Evolutionary conservation across 2,888 invertebrate genomes (phyloP), one percentile per base, ranked within the genome.

Genomic region (Allolobophora icterica): DNA sequence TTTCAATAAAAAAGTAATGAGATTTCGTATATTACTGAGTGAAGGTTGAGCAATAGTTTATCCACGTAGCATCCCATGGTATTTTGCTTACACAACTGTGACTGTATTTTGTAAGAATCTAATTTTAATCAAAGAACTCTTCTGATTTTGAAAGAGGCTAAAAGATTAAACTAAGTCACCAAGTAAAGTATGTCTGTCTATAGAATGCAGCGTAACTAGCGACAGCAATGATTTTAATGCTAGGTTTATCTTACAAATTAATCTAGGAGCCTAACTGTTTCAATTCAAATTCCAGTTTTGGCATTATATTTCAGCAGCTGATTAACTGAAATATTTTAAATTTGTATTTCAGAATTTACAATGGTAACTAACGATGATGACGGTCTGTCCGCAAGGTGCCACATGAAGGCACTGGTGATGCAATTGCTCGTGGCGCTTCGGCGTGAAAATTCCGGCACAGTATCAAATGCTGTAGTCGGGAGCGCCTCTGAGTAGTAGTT

Each of bases 331-430:
- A n/a, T n/a, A n/a, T n/a, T n/a, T n/a, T n/a, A 11, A n/a, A 1
- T 71, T 71, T n/a, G 71, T 71, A 8, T n/a, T 71, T 71, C 71
- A 71, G 71, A n/a, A 8, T 71, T 71, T 71, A 71, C 71, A 30
- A 71, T 71, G 71, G 71, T 71, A n/a, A 71, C 71, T 71, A 71
- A 71, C 8, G 90, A 45, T 17, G 33, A 40, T 30, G 19, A 38
- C 89, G 30, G 40, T 40, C 33, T 89, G 4, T 24, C 38, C n/a
- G 34, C 89, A 38, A 35, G 89, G 24, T 35, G 89, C n/a, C 89
- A 89, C 24, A 89, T 35, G 89, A 89, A 34, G 89, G 34, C 89
- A 13, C 30, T 89, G 89, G 38, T 89, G n/a, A 35, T 89, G n/a
- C n/a, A n/a, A n/a, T n/a, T n/a, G n/a, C n/a, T n/a, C n/a, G n/a